Conservation (phyloP, 2,797 vertebrate species). For the Bradypodion ventrale region DNA sequence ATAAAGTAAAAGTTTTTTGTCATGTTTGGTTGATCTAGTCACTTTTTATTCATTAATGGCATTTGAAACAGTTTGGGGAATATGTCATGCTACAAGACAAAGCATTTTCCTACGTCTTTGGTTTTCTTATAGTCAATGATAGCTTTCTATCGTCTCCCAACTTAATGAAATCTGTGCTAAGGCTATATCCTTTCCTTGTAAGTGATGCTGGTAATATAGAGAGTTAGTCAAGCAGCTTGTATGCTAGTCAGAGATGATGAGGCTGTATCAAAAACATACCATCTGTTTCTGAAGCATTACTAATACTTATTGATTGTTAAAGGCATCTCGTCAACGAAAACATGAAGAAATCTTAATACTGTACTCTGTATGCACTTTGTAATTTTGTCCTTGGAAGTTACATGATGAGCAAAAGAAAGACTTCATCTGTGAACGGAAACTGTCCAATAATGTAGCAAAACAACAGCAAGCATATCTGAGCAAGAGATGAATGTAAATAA, state of each 20-base stretch:
- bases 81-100: slow-evolving; percentile 12
- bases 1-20: background rate
- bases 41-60: slow-evolving; percentile 15
- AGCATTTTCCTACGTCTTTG: slow-evolving; percentile 14
- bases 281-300: slow-evolving; percentile 26
- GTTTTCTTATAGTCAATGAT: slow-evolving; percentile 22
- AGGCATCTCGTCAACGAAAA: slow-evolving; percentile 36
- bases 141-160: slow-evolving; percentile 24
- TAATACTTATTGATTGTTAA: slow-evolving; percentile 42
- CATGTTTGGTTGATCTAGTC: background rate
- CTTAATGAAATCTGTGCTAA: background rate
- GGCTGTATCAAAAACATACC: slow-evolving; percentile 8
- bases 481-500: slow-evolving; percentile 1
- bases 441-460: background rate
- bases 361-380: slow-evolving; percentile 16
- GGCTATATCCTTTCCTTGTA: background rate
- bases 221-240: background rate
- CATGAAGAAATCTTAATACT: slow-evolving; percentile 35
- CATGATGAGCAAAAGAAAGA: slow-evolving; percentile 13
- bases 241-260: slow-evolving; percentile 7
- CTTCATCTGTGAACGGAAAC: slow-evolving; percentile 19
- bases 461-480: background rate
- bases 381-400: slow-evolving; percentile 25
- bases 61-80: background rate
- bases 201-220: background rate